phyloP scores from a whole-genome alignment of 2,113 vertebrate genomes.

The Siniperca knerii region DNA sequence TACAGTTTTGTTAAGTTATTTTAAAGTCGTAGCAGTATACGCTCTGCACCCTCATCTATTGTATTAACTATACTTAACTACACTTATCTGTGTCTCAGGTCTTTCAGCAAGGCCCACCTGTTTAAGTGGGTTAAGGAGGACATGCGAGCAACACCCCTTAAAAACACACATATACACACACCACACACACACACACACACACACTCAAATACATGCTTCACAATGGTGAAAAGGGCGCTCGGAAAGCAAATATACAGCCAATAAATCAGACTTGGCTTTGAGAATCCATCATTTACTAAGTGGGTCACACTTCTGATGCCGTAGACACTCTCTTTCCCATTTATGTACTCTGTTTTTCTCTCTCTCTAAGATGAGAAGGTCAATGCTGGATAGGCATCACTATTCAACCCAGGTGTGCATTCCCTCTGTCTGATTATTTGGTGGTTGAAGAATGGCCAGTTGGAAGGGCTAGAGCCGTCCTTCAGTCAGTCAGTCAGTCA shows the following conservation, averaged over 20 bases:
- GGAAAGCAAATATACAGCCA: conserved; percentile 77
- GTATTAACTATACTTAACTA: conserved; percentile 61
- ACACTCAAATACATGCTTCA: conserved; percentile 32
- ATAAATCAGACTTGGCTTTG: conserved; percentile 84
- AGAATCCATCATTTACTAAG: conserved; percentile 82
- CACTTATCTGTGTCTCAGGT: conserved; percentile 41
- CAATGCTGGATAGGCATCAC: conserved; percentile 53
- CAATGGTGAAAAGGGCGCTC: conserved; percentile 73
- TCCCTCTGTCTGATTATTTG: conserved; percentile 33
- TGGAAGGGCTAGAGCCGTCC: conserved; percentile 18
- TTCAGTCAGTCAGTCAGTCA: conserved; percentile 9
- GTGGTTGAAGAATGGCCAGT: conserved; percentile 35
- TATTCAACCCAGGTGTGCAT: conserved; percentile 53
- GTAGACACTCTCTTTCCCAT: conserved; percentile 53
- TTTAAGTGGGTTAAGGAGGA: conserved; percentile 80
- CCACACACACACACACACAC: conserved; percentile 33
- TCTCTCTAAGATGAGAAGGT: conserved; percentile 64
- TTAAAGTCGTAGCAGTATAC: neutral
- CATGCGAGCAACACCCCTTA: conserved; percentile 46
- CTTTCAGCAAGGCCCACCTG: conserved; percentile 67
- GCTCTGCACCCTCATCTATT: conserved; percentile 29
- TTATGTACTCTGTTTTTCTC: conserved; percentile 13
- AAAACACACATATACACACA: neutral
- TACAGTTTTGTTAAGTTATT: neutral
- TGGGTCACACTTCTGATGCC: conserved; percentile 84